phyloP scores from a whole-genome alignment of 2,797 vertebrate species.

The Emys orbicularis region DNA sequence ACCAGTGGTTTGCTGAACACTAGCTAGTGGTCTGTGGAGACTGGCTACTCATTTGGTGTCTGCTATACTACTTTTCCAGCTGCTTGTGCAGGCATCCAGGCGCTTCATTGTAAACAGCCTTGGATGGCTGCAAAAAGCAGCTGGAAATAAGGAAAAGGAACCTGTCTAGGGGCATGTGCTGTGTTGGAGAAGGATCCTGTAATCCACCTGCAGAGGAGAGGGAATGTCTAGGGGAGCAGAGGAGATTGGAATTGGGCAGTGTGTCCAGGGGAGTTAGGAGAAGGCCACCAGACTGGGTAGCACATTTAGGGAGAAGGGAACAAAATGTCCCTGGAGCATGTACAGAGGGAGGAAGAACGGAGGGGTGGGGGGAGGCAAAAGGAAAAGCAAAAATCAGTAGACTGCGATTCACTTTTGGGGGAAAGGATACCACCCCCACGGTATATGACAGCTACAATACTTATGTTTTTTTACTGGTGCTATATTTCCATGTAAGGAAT shows the following conservation, averaged over 20 bases:
- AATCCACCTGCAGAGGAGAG: not conserved
- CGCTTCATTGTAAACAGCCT: not conserved
- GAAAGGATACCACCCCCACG: not conserved
- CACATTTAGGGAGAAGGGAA: not conserved
- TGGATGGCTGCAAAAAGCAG: not conserved
- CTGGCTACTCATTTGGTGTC: not conserved
- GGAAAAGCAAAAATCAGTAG: not conserved
- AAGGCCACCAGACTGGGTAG: not conserved
- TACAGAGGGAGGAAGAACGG: not conserved
- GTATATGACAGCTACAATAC: not conserved
- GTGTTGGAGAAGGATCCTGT: not conserved
- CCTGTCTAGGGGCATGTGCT: not conserved
- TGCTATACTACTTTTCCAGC: not conserved
- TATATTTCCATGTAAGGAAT: not conserved
- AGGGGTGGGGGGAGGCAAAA: accelerated
- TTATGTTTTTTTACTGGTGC: not conserved
- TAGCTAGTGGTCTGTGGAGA: not conserved
- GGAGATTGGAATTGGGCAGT: not conserved
- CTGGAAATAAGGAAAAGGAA: not conserved
- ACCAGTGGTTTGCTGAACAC: not conserved
- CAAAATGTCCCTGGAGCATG: not conserved
- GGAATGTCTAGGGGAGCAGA: not conserved
- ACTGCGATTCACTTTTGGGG: not conserved
- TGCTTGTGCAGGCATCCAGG: not conserved
- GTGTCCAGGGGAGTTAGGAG: not conserved